These are phyloP conservation scores for Xanthorhoe designata DNA, from an alignment of 2,888 invertebrate genomes.

Conservation along the genomic window DNA sequence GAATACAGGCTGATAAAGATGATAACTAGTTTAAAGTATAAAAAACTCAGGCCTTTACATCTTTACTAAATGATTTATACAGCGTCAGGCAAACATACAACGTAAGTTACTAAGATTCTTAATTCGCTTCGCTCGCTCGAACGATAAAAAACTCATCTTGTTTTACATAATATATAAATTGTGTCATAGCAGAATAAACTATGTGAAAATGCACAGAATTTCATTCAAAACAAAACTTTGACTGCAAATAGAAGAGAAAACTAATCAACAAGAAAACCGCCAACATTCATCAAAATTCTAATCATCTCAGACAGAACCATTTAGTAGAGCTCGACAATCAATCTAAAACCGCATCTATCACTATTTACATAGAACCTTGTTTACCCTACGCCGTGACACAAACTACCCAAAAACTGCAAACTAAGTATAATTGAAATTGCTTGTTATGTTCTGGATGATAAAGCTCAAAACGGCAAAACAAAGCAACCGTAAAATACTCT, in stretches of 20 bases:
- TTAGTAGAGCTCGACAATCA: conserved; percentile 16
- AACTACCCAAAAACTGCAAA: conserved; percentile 9
- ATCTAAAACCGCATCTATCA: conserved; percentile 30
- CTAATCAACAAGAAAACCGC: conserved; percentile 13
- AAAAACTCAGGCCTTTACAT: too few relatives aligned
- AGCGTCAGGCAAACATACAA: too few relatives aligned
- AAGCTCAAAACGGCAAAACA: conserved; percentile 16
- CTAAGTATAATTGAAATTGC: conserved; percentile 6
- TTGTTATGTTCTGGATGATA: conserved; percentile 5
- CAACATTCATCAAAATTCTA: conserved; percentile 29
- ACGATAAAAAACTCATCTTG: too few relatives aligned
- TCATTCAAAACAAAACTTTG: not conserved
- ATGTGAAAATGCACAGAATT: not conserved
- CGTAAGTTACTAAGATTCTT: too few relatives aligned
- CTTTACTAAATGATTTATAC: too few relatives aligned
- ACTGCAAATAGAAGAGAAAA: conserved; percentile 5
- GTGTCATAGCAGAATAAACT: not conserved
- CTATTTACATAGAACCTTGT: conserved; percentile 18
- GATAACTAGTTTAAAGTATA: too few relatives aligned
- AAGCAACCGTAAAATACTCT: conserved; percentile 5
- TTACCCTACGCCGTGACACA: conserved; percentile 10
- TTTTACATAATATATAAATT: not conserved
- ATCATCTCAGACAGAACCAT: conserved; percentile 21
- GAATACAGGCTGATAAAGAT: too few relatives aligned
- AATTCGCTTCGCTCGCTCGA: too few relatives aligned